phyloP scores from a whole-genome alignment of 2,113 vertebrate genomes.

The Bubo scandiacus region DNA sequence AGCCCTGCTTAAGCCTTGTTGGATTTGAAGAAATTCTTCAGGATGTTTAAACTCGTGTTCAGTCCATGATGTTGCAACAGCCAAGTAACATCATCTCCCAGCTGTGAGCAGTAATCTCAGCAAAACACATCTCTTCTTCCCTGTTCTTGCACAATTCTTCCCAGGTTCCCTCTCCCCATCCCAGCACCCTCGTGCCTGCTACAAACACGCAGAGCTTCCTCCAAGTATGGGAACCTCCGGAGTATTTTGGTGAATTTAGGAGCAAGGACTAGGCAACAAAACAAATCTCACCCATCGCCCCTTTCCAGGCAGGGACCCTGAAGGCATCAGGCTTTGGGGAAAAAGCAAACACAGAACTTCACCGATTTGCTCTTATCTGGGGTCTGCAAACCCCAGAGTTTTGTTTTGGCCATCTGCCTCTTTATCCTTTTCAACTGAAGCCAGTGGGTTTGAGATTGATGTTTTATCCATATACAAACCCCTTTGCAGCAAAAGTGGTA shows the following conservation, averaged over 20 bases:
- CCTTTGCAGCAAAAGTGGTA: neutral
- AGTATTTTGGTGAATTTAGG: neutral
- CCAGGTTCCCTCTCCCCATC: neutral
- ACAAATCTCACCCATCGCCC: neutral
- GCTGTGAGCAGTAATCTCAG: neutral
- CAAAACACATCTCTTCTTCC: neutral
- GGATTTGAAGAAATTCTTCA: neutral
- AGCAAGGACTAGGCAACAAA: neutral
- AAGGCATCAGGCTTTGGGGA: neutral
- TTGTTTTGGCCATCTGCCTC: neutral
- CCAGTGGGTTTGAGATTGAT: neutral
- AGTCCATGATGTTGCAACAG: neutral
- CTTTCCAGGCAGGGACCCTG: neutral
- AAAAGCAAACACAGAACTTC: neutral
- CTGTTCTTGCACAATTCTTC: neutral
- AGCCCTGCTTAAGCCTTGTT: rapidly evolving
- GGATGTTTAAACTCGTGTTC: neutral
- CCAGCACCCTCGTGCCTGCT: neutral
- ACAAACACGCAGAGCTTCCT: neutral
- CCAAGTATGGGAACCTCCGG: neutral
- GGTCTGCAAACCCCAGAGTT: neutral
- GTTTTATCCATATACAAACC: neutral
- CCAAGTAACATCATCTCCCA: neutral
- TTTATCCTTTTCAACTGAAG: neutral
- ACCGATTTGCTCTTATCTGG: neutral